Base-by-base conservation (phyloP, 2,888 invertebrate genomes). In the Sacculina carcini region DNA sequence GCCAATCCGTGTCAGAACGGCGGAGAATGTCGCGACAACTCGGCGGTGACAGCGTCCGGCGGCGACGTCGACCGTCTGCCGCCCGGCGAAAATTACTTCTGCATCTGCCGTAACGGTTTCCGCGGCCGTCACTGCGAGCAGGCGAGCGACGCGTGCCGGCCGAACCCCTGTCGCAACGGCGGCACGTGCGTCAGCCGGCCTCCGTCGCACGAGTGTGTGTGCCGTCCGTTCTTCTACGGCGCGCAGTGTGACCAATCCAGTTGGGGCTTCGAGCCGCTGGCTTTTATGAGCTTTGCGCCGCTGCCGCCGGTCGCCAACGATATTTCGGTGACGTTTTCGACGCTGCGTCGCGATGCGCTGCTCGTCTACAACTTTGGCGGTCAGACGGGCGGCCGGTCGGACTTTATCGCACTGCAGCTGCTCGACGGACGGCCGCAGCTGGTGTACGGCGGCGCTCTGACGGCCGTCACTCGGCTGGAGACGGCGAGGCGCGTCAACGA, bases 301-400 rank as follows among this genome's bases (percentile, higher is more conserved):
- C 66, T 92, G 57, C 84, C 86, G 63, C 77, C 83, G 0, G 81
- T 79, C 47, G 86, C 85, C 3, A 90, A 90, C 63, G 86, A 87
- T 61, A 83, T 92, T 56, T 80, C 83, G 0, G 76, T 92, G 51
- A 78, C 84, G 52, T 87, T 90, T 65, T 80, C 90, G 1, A 92
- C 90, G 0, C 80, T 82, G 2, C 85, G 85, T 64, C 73, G 77
- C 0, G 77, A 89, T 63, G 78, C 85, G 0, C 68, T 94, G 10
- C 67, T 94, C n/a, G 69, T 89, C 1, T 94, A 90, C 65, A 90
- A 89, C 62, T 90, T 80, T 62, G 89, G 89, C 1, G 71, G 78
- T 2, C 85, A 85, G 63, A 79, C 77, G 28, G 84, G 83, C 5
- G 87, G 87, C 10, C 71, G 87, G 57, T 86, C 85, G 0, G 87